A percentile compares a stretch with the other conserved stretches of the same genome.
Conservation (phyloP, 2,113 vertebrate genomes). For the Smithornis capensis region DNA sequence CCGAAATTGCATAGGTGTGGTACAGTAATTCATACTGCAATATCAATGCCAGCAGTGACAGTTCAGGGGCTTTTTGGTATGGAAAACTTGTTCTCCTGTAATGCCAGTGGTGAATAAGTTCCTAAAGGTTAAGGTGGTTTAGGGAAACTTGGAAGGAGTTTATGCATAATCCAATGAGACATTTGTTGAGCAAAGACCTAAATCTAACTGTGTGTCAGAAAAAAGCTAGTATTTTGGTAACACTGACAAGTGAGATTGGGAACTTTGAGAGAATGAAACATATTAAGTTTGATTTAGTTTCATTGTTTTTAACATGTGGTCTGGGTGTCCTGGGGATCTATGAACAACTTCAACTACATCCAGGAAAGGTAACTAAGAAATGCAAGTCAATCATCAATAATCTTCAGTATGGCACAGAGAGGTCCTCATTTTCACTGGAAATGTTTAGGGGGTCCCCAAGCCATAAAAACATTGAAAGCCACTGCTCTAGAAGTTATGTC, state of each 20-base stretch:
- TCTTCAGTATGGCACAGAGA: neutral
- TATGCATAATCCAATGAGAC: neutral
- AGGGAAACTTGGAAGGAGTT: neutral
- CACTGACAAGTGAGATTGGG: neutral
- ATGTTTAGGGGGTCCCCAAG: neutral
- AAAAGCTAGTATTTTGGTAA: neutral
- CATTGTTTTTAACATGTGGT: neutral
- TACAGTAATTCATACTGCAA: neutral
- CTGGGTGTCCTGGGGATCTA: neutral
- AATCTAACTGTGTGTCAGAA: neutral
- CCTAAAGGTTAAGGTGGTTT: neutral
- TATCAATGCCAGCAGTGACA: neutral
- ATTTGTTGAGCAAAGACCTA: neutral
- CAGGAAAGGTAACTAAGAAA: neutral
- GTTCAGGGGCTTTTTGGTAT: neutral
- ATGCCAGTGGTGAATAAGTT: neutral
- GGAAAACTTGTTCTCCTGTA: neutral
- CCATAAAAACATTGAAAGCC: slow-evolving; percentile 1
- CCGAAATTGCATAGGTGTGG: neutral
- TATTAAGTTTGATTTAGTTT: neutral
- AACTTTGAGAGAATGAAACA: neutral
- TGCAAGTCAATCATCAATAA: neutral
- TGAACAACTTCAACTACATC: neutral
- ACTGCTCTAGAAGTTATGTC: neutral
- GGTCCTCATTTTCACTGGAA: neutral